Base-by-base conservation (phyloP, 1,140 invertebrate species). In the Aporrectodea caliginosa region DNA sequence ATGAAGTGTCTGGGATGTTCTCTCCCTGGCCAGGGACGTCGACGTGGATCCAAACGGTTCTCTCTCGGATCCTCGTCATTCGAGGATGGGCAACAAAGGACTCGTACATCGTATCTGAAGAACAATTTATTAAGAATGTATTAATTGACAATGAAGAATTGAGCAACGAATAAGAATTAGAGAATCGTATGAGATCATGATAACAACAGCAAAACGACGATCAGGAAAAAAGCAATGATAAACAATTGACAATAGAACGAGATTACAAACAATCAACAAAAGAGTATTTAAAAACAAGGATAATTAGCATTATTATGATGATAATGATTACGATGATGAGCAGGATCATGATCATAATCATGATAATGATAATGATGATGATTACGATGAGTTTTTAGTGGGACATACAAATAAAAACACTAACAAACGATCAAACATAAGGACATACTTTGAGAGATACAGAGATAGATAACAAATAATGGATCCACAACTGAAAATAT, bases 21-120 rank as follows among this genome's bases (percentile, higher is more conserved):
- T 95, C 93, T 82, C 94, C 93, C 86, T 96, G 95, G 0, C 94
- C 95, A 0, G 94, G 94, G 22, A 95, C 91, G 87, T 95, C 94
- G 16, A 96, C 91, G 85, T 96, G 93, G 80, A 96, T 93, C 89
- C 95, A 96, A 84, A 94, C 92, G 68, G 93, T 94, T 43, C 94
- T 90, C 69, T 94, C 92, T 84, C 93, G 94, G 76, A 96, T 93
- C 88, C 94, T 93, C 69, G 89, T 89, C 94, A 96, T 96, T 75
- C 92, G 92, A 2, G 93, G 92, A 86, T 92, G 91, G 84, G 93
- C 92, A 73, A 95, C 91, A 81, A 90, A 90, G n/a, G 86, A 84
- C 34, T 84, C 82, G 83, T 89, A 91, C 78, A 87, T 87, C 70
- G 85, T 86, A 81, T 90, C 89, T 90, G 81, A 78, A 88, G 83